Conservation (phyloP, 2,797 vertebrate genomes). For the Thripadectes ignobilis region DNA sequence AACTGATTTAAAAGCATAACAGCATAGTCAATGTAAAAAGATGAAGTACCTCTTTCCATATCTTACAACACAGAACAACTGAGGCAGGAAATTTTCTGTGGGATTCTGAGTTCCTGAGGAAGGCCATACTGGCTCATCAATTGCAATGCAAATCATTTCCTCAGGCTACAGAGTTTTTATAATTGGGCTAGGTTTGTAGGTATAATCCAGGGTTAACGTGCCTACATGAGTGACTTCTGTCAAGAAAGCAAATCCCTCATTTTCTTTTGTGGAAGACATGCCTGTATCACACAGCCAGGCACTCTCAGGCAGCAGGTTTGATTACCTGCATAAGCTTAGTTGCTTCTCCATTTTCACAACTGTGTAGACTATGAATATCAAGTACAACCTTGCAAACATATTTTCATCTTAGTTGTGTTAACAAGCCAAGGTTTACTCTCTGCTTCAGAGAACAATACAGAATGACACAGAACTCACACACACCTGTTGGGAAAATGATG, state of each 20-base stretch:
- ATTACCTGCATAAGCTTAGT: neutral
- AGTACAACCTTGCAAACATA: neutral
- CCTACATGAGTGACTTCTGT: neutral
- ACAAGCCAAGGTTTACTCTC: neutral
- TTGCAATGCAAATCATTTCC: neutral
- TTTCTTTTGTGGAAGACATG: neutral
- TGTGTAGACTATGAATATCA: neutral
- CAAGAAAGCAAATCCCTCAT: neutral
- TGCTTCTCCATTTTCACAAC: neutral
- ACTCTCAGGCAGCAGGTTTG: neutral
- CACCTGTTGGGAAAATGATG: neutral
- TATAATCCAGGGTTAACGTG: neutral
- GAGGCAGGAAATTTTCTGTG: neutral
- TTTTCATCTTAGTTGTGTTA: neutral
- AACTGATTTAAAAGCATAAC: neutral
- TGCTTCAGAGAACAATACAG: neutral
- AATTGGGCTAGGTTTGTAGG: neutral
- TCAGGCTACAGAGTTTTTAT: neutral
- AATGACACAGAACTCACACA: neutral
- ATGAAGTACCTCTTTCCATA: neutral
- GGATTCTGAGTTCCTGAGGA: neutral
- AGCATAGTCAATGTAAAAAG: neutral
- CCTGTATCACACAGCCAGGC: neutral
- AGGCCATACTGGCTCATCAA: neutral
- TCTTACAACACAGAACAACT: neutral